Percentiles rank a stretch among this genome's conserved stretches.
These are phyloP conservation scores for Mesorhabditis belari DNA, from an alignment of 2,888 invertebrate species.

Conservation along the genomic window DNA sequence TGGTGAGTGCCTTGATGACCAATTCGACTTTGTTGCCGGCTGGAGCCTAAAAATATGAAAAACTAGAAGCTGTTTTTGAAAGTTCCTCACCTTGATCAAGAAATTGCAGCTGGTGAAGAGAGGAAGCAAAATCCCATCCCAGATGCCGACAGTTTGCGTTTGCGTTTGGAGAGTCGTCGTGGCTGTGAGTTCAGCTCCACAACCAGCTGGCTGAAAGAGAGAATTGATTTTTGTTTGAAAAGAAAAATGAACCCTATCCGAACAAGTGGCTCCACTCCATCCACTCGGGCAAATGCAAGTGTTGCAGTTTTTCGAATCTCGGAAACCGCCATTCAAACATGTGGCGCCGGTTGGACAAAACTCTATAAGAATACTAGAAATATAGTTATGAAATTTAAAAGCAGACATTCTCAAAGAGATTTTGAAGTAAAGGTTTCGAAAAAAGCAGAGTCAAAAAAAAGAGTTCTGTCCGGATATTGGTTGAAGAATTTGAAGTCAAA, in stretches of 20 bases:
- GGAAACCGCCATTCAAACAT: slow-evolving; percentile 44
- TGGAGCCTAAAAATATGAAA: too few relatives aligned
- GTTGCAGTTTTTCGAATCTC: slow-evolving; percentile 30
- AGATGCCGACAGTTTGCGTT: slow-evolving; percentile 1
- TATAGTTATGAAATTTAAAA: too few relatives aligned
- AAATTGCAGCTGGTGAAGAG: slow-evolving; percentile 20
- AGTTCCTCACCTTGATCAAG: slow-evolving; percentile 12
- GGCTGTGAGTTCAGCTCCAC: slow-evolving; percentile 20
- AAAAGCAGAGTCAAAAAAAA: too few relatives aligned
- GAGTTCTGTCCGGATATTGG: too few relatives aligned
- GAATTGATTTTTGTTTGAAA: not conserved
- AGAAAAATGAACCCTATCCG: slow-evolving; percentile 16
- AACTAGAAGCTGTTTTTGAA: too few relatives aligned
- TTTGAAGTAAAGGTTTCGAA: too few relatives aligned
- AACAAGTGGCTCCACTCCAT: slow-evolving; percentile 34
- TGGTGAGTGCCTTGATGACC: too few relatives aligned
- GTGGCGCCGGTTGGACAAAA: too few relatives aligned
- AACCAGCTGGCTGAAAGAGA: slow-evolving; percentile 18
- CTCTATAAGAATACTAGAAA: too few relatives aligned
- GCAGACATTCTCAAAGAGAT: too few relatives aligned
- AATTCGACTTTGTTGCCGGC: too few relatives aligned
- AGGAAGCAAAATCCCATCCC: slow-evolving; percentile 3
- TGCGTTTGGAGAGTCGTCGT: slow-evolving; percentile 8
- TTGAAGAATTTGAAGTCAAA: too few relatives aligned
- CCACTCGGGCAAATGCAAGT: slow-evolving; percentile 44